These are phyloP conservation scores for Thymelicus lineola DNA, from an alignment of 2,888 invertebrate species.

Conservation along the genomic window DNA sequence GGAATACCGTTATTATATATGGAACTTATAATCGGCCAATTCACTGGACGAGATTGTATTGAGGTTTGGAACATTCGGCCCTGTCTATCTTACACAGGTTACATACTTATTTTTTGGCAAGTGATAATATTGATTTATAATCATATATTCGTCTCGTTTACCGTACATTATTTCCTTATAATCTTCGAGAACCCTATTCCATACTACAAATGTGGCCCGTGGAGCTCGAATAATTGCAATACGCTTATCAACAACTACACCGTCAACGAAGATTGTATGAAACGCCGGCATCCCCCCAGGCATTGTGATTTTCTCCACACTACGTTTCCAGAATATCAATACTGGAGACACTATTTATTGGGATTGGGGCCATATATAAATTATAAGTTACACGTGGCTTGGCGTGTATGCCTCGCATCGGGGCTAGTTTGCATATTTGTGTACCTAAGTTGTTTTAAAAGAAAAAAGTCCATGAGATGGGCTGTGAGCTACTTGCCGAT, in stretches of 20 bases:
- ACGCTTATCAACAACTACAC: constrained; percentile 62
- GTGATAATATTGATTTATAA: constrained; percentile 54
- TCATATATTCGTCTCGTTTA: constrained; percentile 59
- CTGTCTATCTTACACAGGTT: constrained; percentile 68
- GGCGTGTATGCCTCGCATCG: constrained; percentile 68
- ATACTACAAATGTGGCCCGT: constrained; percentile 64
- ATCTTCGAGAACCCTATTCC: constrained; percentile 71
- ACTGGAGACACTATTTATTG: constrained; percentile 59
- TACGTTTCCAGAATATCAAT: constrained; percentile 72
- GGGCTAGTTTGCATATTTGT: constrained; percentile 52
- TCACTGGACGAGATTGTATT: constrained; percentile 69
- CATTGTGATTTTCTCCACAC: constrained; percentile 58
- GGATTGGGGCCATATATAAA: constrained; percentile 37
- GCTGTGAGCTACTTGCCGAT: constrained; percentile 50
- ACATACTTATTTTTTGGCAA: constrained; percentile 64
- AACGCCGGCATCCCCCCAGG: constrained; percentile 41
- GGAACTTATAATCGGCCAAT: constrained; percentile 72
- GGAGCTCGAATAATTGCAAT: constrained; percentile 60
- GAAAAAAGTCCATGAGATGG: constrained; percentile 55
- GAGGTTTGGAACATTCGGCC: constrained; percentile 66
- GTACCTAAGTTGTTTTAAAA: constrained; percentile 62
- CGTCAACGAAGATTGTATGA: constrained; percentile 66
- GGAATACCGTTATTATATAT: constrained; percentile 73
- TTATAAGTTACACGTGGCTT: constrained; percentile 54
- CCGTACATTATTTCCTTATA: constrained; percentile 70